Base-by-base conservation (phyloP, 2,113 vertebrate species). In the Chaetodon auriga region DNA sequence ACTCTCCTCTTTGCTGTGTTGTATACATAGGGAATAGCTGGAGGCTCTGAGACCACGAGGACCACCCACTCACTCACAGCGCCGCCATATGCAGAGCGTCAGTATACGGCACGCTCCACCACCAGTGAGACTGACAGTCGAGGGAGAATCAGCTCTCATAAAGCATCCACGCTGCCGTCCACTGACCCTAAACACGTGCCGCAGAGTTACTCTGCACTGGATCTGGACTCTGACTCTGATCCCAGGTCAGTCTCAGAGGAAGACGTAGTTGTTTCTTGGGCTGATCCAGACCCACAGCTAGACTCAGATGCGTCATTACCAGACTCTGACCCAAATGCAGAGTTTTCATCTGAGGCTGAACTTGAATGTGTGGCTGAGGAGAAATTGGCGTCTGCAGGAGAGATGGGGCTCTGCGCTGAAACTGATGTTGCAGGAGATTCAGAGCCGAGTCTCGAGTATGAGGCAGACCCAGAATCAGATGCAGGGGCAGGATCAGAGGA, bases 151-250 rank as follows among this genome's bases (percentile, higher is more conserved):
- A 77, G 60, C 60, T 82, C 75, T 71, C 38, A 1, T 25, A 84
- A 85, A 75, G 63, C 75, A 16, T 74, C 83, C 14, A 9, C 49
- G 6, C 75, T 46, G 25, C 51, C 66, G 1, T 60, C 81, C 19
- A 62, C 70, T 66, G 75, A 91, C 66, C 79, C 82, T 18, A 81
- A 88, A 72, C 86, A 87, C 58, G 57, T 62, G 19, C 69, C 82
- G 43, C 75, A 87, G 55, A 85, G 64, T 61, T 89, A 75, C 80
- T 65, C 83, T n/a, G 71, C 43, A 5, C 75, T 82, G 16, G 88
- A 92, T n/a, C 82, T 87, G 23, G 88, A 94, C 76, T 89, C 91
- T 35, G 92, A 94, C 79, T 90, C 91, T 48, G 94, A 95, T 70
- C 92, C 91, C 38, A 90, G 81, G 66, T 92, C 92, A 48, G 78